A percentile compares a stretch with the other conserved stretches of the same genome.
Evolutionary conservation across 2,113 vertebrate species (phyloP).

Genomic region (Hippopotamus amphibius): DNA sequence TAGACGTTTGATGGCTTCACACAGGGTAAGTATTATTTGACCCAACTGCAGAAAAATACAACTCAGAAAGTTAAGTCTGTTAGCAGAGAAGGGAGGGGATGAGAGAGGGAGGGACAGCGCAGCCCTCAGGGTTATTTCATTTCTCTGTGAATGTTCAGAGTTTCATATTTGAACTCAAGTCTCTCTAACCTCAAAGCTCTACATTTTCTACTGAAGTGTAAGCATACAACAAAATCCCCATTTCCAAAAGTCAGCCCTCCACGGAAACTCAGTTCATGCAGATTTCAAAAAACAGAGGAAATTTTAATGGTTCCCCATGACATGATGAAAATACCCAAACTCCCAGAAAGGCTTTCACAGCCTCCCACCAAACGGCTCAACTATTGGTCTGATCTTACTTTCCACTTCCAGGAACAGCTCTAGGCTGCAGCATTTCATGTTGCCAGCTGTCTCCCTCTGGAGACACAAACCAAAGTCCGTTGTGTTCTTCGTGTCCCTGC

Average conservation of each 20-base stretch:
- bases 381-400: not conserved
- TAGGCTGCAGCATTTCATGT: not conserved
- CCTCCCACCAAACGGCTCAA: not conserved
- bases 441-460: not conserved
- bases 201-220: not conserved
- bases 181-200: not conserved
- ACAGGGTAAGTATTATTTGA: not conserved
- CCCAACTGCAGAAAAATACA: not conserved
- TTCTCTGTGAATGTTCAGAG: not conserved
- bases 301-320: not conserved
- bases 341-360: not conserved
- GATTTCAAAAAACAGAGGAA: not conserved
- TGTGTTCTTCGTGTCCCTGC: not conserved
- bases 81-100: not conserved
- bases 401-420: not conserved
- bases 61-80: not conserved
- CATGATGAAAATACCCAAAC: not conserved
- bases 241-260: not conserved
- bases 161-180: not conserved
- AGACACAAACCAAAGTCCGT: not conserved
- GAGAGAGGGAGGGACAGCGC: not conserved
- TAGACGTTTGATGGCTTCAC: not conserved
- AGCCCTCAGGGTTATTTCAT: not conserved
- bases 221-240: not conserved
- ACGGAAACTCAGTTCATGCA: not conserved